phyloP scores from a whole-genome alignment of 2,797 vertebrate genomes.

The Danio tinwini region DNA sequence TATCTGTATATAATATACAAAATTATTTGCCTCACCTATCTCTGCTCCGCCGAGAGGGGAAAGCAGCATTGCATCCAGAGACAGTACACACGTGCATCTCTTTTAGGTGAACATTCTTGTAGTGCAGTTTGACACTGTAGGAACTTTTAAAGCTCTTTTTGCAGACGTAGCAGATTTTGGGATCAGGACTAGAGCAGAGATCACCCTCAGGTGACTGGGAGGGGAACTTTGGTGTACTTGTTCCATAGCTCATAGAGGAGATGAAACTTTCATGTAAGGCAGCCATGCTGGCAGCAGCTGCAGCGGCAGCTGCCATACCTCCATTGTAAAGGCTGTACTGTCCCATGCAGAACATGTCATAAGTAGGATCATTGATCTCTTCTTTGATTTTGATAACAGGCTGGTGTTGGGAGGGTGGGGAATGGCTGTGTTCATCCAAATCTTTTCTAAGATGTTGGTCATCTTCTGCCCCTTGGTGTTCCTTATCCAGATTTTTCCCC shows the following conservation, averaged over 20 bases:
- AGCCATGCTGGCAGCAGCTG: conserved; percentile 95
- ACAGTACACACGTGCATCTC: conserved; percentile 99
- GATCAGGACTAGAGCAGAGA: conserved; percentile 94
- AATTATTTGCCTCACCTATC: conserved; percentile 90
- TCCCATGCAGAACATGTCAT: conserved; percentile 99
- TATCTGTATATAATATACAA: not conserved
- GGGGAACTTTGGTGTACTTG: conserved; percentile 92
- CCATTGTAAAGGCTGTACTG: conserved; percentile 96
- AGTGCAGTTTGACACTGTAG: conserved; percentile 99
- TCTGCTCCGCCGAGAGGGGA: conserved; percentile 97
- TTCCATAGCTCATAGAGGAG: conserved; percentile 92
- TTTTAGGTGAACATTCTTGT: conserved; percentile 99
- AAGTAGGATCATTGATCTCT: conserved; percentile 95
- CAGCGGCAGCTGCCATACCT: conserved; percentile 84
- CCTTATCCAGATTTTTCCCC: conserved; percentile 68
- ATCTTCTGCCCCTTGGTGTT: conserved; percentile 76
- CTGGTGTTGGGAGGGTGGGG: conserved; percentile 85
- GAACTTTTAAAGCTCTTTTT: conserved; percentile 99
- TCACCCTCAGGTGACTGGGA: conserved; percentile 91
- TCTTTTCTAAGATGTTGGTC: conserved; percentile 84
- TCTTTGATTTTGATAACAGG: conserved; percentile 95
- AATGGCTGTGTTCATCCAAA: conserved; percentile 85
- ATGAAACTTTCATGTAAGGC: conserved; percentile 96
- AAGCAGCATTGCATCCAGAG: conserved; percentile 97
- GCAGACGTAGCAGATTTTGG: conserved; percentile 99